A percentile compares a stretch with the other conserved stretches of the same genome.
phyloP scores from a whole-genome alignment of 2,113 vertebrate genomes.

The Gopherus evgoodei region DNA sequence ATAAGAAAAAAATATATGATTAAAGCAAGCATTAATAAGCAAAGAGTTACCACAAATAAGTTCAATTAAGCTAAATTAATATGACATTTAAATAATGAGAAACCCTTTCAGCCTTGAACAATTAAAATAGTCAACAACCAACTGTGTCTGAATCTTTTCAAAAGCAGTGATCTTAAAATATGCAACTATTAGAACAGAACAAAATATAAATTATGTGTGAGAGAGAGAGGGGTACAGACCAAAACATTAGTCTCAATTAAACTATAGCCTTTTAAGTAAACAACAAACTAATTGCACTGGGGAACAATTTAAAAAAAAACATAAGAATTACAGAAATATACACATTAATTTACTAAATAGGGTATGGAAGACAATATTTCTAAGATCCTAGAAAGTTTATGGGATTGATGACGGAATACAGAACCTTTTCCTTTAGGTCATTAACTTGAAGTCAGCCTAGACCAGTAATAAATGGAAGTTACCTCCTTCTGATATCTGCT shows the following conservation, averaged over 20 bases:
- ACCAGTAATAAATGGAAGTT: neutral
- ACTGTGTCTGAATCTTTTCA: neutral
- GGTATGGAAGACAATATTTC: neutral
- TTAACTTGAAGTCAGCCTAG: neutral
- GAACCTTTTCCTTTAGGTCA: neutral
- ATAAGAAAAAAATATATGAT: neutral
- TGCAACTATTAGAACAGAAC: fast-evolving
- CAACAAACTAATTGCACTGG: neutral
- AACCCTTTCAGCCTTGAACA: neutral
- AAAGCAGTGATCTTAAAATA: neutral
- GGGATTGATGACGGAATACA: neutral
- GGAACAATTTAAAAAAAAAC: neutral
- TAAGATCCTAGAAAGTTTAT: neutral
- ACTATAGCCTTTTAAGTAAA: neutral
- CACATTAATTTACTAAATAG: neutral
- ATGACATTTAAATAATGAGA: neutral
- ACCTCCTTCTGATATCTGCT: neutral
- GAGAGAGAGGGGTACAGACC: fast-evolving
- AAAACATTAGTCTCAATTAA: neutral
- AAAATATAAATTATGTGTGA: neutral
- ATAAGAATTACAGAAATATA: neutral
- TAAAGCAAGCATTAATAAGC: neutral
- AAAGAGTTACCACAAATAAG: neutral
- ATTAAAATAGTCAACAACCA: neutral
- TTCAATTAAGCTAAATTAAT: neutral